Percentiles rank a stretch among this genome's conserved stretches.
These are phyloP conservation scores for Pithecia hirsuta DNA, from an alignment of 2,797 vertebrate genomes.

Conservation along the genomic window DNA sequence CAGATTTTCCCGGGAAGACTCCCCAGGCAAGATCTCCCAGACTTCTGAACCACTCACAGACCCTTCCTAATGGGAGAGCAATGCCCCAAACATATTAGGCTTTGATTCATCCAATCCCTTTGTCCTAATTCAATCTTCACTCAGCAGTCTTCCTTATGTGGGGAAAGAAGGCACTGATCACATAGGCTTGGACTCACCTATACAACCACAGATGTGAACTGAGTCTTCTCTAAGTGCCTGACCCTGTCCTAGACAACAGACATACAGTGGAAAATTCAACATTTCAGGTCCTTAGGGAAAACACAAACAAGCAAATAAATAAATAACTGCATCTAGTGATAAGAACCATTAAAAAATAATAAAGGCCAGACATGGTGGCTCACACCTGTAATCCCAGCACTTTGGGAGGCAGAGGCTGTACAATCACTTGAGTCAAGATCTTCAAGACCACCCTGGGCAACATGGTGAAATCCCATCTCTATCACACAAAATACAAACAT, in stretches of 20 bases:
- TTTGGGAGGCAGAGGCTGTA: background rate
- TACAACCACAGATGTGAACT: background rate
- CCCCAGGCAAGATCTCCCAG: background rate
- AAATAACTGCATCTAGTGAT: background rate
- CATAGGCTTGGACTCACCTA: background rate
- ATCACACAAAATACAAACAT: background rate
- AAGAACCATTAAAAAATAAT: background rate
- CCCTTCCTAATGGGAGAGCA: background rate
- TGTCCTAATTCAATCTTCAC: background rate
- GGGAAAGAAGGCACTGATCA: background rate
- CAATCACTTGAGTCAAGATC: background rate
- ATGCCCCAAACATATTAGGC: background rate
- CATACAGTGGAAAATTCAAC: background rate
- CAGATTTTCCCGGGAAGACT: background rate
- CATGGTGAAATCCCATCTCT: background rate
- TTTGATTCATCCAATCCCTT: conserved; percentile 3
- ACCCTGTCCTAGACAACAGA: background rate
- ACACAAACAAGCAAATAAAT: background rate
- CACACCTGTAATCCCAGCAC: no score
- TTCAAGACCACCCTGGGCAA: background rate
- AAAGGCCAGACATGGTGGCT: background rate
- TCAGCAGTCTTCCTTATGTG: background rate
- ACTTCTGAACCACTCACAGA: conserved; percentile 5
- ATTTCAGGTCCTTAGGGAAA: background rate
- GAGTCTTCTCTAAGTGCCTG: background rate